Percentiles rank a stretch among this genome's conserved stretches.
Conservation (phyloP, 2,113 vertebrate species). For the rabbit (Oryctolagus cuniculus) region mOryCun1.1 NC_091439.1:40562501-40563000, state of each 20-base stretch:
- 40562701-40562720: slow-evolving; percentile 89
- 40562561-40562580: slow-evolving; percentile 86
- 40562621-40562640: slow-evolving; percentile 96
- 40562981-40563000: slow-evolving; percentile 95
- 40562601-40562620: slow-evolving; percentile 89
- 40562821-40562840: no score
- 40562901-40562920: no score
- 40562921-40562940: no score
- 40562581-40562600: slow-evolving; percentile 86
- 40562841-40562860: no score
- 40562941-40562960: slow-evolving; percentile 89
- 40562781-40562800: slow-evolving; percentile 89
- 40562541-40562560: slow-evolving; percentile 47
- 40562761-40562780: slow-evolving; percentile 94
- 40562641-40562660: slow-evolving; percentile 97
- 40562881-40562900: no score
- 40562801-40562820: background rate
- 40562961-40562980: slow-evolving; percentile 92
- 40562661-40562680: slow-evolving; percentile 94
- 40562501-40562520: slow-evolving; percentile 62
- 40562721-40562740: slow-evolving; percentile 93
- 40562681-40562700: slow-evolving; percentile 94
- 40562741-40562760: slow-evolving; percentile 98
- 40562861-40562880: no score
- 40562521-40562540: slow-evolving; percentile 7